Evolutionary conservation across 2,113 vertebrate species (phyloP).

Genomic region (Colius striatus): DNA sequence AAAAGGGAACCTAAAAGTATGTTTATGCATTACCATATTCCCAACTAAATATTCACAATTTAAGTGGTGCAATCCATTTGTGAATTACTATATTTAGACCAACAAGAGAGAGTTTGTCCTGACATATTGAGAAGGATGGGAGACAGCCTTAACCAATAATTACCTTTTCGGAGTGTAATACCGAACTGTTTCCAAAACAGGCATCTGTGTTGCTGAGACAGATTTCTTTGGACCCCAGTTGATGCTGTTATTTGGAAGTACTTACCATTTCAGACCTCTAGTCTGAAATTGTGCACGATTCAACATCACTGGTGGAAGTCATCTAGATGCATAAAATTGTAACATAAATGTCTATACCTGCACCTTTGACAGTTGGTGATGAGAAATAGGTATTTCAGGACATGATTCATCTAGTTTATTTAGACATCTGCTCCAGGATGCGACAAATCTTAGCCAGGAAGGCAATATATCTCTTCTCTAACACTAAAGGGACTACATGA

Average conservation of each 20-base stretch:
- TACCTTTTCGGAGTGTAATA: neutral
- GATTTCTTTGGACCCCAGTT: neutral
- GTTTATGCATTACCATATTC: neutral
- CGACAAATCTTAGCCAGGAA: neutral
- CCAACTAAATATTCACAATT: neutral
- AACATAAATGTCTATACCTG: neutral
- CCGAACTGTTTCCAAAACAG: neutral
- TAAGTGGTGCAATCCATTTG: neutral
- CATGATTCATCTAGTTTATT: neutral
- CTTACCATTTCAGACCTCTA: neutral
- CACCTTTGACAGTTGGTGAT: neutral
- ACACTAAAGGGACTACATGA: neutral
- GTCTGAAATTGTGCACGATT: neutral
- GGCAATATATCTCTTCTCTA: neutral
- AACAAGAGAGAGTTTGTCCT: neutral
- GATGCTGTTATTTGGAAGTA: neutral
- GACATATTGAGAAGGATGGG: rapidly evolving
- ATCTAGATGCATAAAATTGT: neutral
- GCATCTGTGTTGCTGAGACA: neutral
- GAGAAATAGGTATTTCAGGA: conserved; percentile 6
- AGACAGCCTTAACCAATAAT: neutral
- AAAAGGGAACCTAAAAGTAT: neutral
- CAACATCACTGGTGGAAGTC: neutral
- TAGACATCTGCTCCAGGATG: neutral
- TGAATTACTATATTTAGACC: neutral